Evolutionary conservation across 1,140 invertebrate genomes (phyloP), one percentile per base, ranked within the genome.

Genomic region (Coenobita brevimanus): DNA sequence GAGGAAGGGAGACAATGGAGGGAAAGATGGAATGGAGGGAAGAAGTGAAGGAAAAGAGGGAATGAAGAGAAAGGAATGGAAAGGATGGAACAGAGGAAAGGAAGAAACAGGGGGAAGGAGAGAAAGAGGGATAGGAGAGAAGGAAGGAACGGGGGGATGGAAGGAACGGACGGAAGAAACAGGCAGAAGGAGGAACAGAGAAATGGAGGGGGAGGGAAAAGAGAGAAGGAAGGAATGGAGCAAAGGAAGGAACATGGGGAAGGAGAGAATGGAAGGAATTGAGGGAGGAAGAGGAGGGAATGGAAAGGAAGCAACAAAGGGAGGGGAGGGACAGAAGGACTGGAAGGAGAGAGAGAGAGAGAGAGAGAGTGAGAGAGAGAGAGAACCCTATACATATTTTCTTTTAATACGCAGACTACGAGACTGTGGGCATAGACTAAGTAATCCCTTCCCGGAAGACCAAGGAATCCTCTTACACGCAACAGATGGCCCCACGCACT

Each of bases 1-100:
- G n/a, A n/a, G n/a, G n/a, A n/a, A n/a, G n/a, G n/a, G n/a, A n/a
- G n/a, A n/a, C n/a, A n/a, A n/a, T n/a, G n/a, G n/a, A n/a, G n/a
- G n/a, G n/a, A n/a, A n/a, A n/a, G n/a, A n/a, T n/a, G n/a, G n/a
- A n/a, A n/a, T n/a, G n/a, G n/a, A n/a, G n/a, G n/a, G n/a, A n/a
- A n/a, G n/a, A n/a, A n/a, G n/a, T n/a, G n/a, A n/a, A n/a, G n/a
- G n/a, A n/a, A n/a, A n/a, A n/a, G n/a, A n/a, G n/a, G n/a, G n/a
- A n/a, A n/a, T n/a, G n/a, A n/a, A n/a, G n/a, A n/a, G n/a, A n/a
- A n/a, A n/a, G n/a, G n/a, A n/a, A n/a, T n/a, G n/a, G n/a, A n/a
- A n/a, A n/a, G n/a, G n/a, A n/a, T n/a, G n/a, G 0, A 1, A n/a
- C 15, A 30, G 3, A 2, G 1, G 1, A 2, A 2, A 4, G 1